Percentiles rank a stretch among this genome's conserved stretches.
Evolutionary conservation across 2,797 vertebrate species (phyloP).

Genomic region (Typhlichthys subterraneus): DNA sequence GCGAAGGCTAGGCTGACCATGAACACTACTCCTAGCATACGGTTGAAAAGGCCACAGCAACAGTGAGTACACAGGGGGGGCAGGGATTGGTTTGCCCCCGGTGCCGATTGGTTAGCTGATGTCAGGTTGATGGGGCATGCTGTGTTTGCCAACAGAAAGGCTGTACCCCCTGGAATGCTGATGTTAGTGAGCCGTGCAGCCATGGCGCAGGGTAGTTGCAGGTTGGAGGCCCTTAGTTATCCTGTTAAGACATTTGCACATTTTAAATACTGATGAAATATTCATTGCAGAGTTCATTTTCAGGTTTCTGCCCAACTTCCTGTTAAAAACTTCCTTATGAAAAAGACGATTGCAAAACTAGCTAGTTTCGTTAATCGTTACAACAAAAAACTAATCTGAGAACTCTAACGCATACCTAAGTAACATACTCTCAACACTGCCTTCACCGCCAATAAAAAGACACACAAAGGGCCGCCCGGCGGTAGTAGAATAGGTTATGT

Average conservation of each 20-base stretch:
- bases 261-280: no score
- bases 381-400: no score
- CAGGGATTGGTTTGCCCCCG: slow-evolving; percentile 29
- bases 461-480: no score
- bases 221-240: slow-evolving; percentile 1
- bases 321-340: no score
- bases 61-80: slow-evolving; percentile 74
- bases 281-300: no score
- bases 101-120: slow-evolving; percentile 15
- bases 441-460: no score
- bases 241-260: slow-evolving; percentile 36
- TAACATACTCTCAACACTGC: no score
- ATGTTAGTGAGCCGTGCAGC: slow-evolving; percentile 55
- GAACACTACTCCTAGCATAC: slow-evolving; percentile 71
- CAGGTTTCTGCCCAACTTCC: no score
- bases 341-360: no score
- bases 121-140: slow-evolving; percentile 64
- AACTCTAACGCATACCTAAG: no score
- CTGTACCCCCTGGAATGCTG: slow-evolving; percentile 45
- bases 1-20: slow-evolving; percentile 81
- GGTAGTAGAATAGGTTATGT: no score
- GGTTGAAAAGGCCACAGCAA: slow-evolving; percentile 75
- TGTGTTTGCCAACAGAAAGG: slow-evolving; percentile 38
- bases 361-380: no score
- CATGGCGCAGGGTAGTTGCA: slow-evolving; percentile 55